A percentile compares a stretch with the other conserved stretches of the same genome.
Conservation (phyloP, 2,113 vertebrate genomes). For the Myiozetetes cayanensis region DNA sequence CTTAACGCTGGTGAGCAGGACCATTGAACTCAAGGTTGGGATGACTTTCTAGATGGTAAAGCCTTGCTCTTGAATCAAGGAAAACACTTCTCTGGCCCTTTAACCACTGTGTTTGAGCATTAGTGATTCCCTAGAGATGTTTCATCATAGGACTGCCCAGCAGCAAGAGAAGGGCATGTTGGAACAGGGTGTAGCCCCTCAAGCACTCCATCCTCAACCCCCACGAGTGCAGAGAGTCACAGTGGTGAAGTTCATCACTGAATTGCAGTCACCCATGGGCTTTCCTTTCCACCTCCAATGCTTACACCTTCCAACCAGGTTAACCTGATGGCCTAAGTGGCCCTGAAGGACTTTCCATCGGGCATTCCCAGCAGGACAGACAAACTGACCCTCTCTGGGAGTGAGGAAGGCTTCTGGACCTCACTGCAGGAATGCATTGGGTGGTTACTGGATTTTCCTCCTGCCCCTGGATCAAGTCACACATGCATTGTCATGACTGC, state of each 20-base stretch:
- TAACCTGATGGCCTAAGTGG: background rate
- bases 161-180: background rate
- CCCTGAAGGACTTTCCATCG: background rate
- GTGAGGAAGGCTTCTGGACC: background rate
- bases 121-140: background rate
- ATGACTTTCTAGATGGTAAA: background rate
- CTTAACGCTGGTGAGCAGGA: fast-evolving
- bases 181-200: background rate
- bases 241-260: background rate
- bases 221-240: background rate
- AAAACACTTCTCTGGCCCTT: background rate
- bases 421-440: fast-evolving
- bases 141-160: background rate
- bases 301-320: background rate
- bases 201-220: background rate
- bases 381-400: background rate
- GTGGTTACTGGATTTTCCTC: background rate
- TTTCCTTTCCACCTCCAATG: background rate
- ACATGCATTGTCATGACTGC: background rate
- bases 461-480: background rate
- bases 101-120: background rate
- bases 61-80: background rate
- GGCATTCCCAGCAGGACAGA: background rate
- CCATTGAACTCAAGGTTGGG: background rate
- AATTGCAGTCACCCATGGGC: background rate